Evolutionary conservation across 1,140 invertebrate species (phyloP).

Genomic region (Triops cancriformis): DNA sequence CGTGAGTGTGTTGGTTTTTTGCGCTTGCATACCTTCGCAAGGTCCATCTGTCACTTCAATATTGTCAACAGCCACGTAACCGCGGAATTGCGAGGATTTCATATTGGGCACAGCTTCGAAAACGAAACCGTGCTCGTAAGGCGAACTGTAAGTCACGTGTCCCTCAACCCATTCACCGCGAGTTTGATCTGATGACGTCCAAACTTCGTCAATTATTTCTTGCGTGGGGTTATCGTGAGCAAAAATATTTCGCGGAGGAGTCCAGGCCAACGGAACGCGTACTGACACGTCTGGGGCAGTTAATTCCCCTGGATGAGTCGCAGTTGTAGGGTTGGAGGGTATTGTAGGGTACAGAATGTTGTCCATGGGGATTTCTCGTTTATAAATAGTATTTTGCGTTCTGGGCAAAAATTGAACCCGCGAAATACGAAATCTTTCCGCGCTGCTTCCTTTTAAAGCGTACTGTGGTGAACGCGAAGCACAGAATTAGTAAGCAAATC

Average conservation of each 20-base stretch:
- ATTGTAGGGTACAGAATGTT: not conserved
- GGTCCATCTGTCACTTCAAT: slow-evolving; percentile 14
- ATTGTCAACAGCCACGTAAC: slow-evolving; percentile 23
- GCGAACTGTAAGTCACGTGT: slow-evolving; percentile 25
- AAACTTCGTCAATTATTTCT: slow-evolving; percentile 23
- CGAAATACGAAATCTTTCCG: slow-evolving; percentile 19
- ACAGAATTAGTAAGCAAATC: not conserved
- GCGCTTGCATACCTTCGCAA: not conserved
- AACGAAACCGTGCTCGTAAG: slow-evolving; percentile 25
- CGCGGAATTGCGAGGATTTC: slow-evolving; percentile 11
- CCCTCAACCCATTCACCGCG: slow-evolving; percentile 15
- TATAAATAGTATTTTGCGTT: not conserved
- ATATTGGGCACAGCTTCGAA: slow-evolving; percentile 24
- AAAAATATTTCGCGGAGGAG: slow-evolving; percentile 11
- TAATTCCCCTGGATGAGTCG: not conserved
- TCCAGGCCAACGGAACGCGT: not conserved
- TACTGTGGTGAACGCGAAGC: not conserved
- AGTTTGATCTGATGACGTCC: slow-evolving; percentile 23
- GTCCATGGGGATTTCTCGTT: not conserved
- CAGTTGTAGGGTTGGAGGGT: not conserved
- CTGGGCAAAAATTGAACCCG: slow-evolving; percentile 22
- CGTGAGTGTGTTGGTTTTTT: not conserved
- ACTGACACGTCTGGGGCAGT: not conserved
- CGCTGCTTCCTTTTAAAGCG: slow-evolving; percentile 22
- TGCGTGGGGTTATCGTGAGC: not conserved